Evolutionary conservation across 2,113 vertebrate genomes (phyloP), one percentile per base, ranked within the genome.

Genomic region (Planiliza haematocheilus): DNA sequence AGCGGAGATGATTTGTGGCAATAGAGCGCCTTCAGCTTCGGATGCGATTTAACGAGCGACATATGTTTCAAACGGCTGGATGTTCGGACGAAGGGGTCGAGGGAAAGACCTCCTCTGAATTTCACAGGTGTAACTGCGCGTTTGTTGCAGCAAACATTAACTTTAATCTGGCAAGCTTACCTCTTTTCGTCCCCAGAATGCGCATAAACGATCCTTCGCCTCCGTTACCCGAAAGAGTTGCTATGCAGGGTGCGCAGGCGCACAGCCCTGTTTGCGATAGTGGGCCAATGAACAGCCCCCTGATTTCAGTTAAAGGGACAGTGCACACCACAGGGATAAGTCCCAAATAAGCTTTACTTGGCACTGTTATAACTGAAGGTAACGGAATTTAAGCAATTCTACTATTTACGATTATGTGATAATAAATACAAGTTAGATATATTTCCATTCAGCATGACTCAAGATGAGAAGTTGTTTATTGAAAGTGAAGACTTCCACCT

Each of bases 281-380:
- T 17, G 16, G 48, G 7, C 39, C 16, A 21, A 34, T 10, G 21
- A 20, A 20, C 21, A 4, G 39, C 8, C 30, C 62, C 30, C 11
- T 34, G 56, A 45, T 34, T 1, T 0, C 9, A 61, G 7, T 91
- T 90, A 90, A 91, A 92, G 87, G 30, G 53, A 43, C 82, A 88
- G 69, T 24, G 2, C 48, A 11, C 24, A 30, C 2, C 5, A 30
- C 24, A 30, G 24, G 5, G 24, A 30, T 5, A 30, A 30, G 24
- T 30, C 24, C 24, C 2, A 30, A 30, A 30, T 30, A 30, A 30
- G 5, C 24, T 30, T 30, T 30, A 30, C 24, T 5, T 30, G 24
- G 24, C 24, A 30, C 24, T n/a, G n/a, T n/a, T 30, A 5, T 30
- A 30, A 30, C 24, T 30, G 24, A 30, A 30, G 24, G 24, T 9